Conservation (phyloP, 30 jellyfish, hydroid and myxozoan species). For the Mastigias papua region DNA sequence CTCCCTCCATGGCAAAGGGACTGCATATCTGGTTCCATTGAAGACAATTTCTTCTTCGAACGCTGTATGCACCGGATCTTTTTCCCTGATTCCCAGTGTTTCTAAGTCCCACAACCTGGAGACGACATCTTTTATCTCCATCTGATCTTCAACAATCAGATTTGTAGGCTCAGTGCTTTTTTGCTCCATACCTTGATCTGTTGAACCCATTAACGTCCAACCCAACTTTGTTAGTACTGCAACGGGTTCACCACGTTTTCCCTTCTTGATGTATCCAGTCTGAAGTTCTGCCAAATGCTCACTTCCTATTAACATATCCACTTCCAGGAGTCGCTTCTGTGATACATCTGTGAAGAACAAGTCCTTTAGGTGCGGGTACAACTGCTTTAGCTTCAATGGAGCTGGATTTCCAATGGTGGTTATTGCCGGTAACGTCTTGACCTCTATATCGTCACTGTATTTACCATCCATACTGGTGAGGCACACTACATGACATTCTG, state of each 20-base stretch:
- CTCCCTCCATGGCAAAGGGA: conserved; percentile 60
- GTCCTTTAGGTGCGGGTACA: conserved; percentile 29
- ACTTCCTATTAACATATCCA: conserved; percentile 50
- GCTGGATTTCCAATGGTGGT: conserved; percentile 68
- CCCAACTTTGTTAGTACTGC: conserved; percentile 31
- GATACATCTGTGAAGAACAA: conserved; percentile 53
- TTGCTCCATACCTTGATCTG: neutral
- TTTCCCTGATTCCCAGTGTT: conserved; percentile 48
- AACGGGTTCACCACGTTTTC: conserved; percentile 53
- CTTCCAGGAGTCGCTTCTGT: conserved; percentile 10
- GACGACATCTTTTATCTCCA: conserved; percentile 13
- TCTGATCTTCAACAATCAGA: conserved; percentile 17
- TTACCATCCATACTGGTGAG: conserved; percentile 38
- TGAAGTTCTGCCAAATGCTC: conserved; percentile 62
- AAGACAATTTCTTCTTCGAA: conserved; percentile 27
- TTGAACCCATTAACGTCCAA: conserved; percentile 66
- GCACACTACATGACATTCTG: conserved; percentile 37
- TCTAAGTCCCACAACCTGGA: conserved; percentile 62
- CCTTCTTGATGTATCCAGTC: conserved; percentile 28
- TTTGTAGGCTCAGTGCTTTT: conserved; percentile 21
- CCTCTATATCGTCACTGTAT: neutral
- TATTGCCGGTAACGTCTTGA: conserved; percentile 50
- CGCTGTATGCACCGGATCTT: conserved; percentile 40
- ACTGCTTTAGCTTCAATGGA: conserved; percentile 41
- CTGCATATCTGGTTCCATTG: conserved; percentile 34